A percentile compares a stretch with the other conserved stretches of the same genome.
Evolutionary conservation across 2,113 vertebrate genomes (phyloP).

Genomic region (Psettodes erumei): DNA sequence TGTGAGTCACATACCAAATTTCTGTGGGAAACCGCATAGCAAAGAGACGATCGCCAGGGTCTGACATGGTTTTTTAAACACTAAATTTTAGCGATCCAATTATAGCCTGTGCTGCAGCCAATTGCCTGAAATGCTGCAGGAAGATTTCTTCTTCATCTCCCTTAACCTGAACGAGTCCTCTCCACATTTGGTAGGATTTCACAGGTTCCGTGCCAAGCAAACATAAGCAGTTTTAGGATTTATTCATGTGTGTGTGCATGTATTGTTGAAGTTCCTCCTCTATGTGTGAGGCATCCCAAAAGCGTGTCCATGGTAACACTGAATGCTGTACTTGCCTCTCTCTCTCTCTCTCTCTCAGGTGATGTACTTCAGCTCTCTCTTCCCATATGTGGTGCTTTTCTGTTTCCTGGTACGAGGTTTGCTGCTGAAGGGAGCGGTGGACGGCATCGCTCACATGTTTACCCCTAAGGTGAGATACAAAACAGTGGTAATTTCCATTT

Average conservation of each 20-base stretch:
- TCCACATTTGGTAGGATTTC: slow-evolving; percentile 42
- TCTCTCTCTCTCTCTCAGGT: slow-evolving; percentile 82
- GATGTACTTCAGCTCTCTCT: slow-evolving; percentile 99
- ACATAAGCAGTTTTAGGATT: slow-evolving; percentile 34
- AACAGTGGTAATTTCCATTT: neutral
- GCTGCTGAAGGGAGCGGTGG: slow-evolving; percentile 91
- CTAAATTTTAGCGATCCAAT: slow-evolving; percentile 48
- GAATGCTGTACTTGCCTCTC: slow-evolving; percentile 33
- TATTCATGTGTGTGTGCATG: slow-evolving; percentile 31
- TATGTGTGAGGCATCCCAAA: slow-evolving; percentile 53
- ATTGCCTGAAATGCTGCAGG: slow-evolving; percentile 35
- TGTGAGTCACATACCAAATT: slow-evolving; percentile 63
- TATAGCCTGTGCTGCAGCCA: slow-evolving; percentile 16
- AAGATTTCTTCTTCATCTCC: slow-evolving; percentile 39
- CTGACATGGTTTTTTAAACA: slow-evolving; percentile 44
- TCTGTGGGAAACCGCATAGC: too few species aligned
- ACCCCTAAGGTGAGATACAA: slow-evolving; percentile 92
- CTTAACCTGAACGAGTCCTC: slow-evolving; percentile 26
- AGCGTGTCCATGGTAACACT: slow-evolving; percentile 67
- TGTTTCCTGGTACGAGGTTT: slow-evolving; percentile 96
- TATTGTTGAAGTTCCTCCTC: slow-evolving; percentile 23
- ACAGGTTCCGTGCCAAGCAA: slow-evolving; percentile 44
- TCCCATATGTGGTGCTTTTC: slow-evolving; percentile 97
- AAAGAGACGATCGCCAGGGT: slow-evolving; percentile 26
- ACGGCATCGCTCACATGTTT: slow-evolving; percentile 98